Evolutionary conservation across 2,113 vertebrate genomes (phyloP).

Genomic region (Erpornis zantholeuca): DNA sequence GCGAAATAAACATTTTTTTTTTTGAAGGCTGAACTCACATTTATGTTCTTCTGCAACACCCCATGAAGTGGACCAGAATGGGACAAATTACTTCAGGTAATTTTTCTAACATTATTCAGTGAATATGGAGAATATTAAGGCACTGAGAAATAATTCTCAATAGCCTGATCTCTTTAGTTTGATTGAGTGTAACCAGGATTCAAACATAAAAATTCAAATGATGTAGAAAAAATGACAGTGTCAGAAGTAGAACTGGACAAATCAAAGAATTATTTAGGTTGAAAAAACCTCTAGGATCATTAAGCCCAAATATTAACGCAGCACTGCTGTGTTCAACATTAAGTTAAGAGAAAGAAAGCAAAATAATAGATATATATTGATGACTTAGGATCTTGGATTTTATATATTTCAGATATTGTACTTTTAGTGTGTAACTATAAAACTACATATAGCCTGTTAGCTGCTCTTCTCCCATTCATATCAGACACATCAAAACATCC

Average conservation of each 20-base stretch:
- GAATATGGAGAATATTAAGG: neutral
- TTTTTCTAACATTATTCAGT: neutral
- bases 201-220: neutral
- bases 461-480: too few species aligned
- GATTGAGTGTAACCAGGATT: neutral
- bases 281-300: neutral
- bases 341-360: neutral
- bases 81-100: conserved; percentile 63
- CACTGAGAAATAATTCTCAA: neutral
- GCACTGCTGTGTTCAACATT: neutral
- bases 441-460: too few species aligned
- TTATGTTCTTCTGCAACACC: conserved; percentile 74
- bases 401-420: too few species aligned
- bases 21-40: conserved; percentile 72
- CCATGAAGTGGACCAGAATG: conserved; percentile 15
- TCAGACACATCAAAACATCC: too few species aligned
- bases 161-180: neutral
- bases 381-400: too few species aligned
- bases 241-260: neutral
- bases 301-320: neutral
- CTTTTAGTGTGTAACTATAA: too few species aligned
- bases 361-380: neutral
- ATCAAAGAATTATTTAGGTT: neutral
- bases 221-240: neutral
- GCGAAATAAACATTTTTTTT: neutral